phyloP scores from a whole-genome alignment of 1,140 invertebrate species.

The Paraescarpia echinospica region DNA sequence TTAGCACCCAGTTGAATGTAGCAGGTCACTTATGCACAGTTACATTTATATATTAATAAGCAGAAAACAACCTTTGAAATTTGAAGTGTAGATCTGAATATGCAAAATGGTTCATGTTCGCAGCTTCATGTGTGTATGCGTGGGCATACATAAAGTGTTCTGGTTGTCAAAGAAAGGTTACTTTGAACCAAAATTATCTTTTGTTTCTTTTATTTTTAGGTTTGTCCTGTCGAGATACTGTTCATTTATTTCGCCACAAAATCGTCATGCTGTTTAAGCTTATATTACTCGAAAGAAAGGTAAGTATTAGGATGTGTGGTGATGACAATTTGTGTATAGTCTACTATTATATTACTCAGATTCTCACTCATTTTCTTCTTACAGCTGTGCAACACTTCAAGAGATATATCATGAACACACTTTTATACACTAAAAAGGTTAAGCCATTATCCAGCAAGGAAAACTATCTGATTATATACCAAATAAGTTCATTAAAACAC shows the following conservation, averaged over 20 bases:
- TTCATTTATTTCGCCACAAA: constrained; percentile 88
- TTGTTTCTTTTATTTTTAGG: constrained; percentile 63
- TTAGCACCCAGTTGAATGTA: too few species aligned
- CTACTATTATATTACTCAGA: neutral
- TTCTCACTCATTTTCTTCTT: neutral
- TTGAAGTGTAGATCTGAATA: neutral
- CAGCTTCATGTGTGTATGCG: neutral
- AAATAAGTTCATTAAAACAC: neutral
- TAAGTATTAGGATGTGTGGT: constrained; percentile 51
- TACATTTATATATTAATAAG: too few species aligned
- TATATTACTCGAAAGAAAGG: constrained; percentile 83
- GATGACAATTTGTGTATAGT: neutral
- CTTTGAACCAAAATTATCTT: neutral
- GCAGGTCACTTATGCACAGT: too few species aligned
- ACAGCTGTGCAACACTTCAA: too few species aligned
- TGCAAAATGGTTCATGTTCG: neutral
- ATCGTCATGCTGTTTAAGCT: constrained; percentile 91
- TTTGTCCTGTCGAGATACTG: constrained; percentile 76
- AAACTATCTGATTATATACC: neutral
- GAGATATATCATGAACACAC: neutral
- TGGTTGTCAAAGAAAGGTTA: neutral
- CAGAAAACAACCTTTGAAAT: neutral
- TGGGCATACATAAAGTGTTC: too few species aligned
- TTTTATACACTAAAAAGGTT: neutral
- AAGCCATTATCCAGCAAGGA: neutral